phyloP scores from a whole-genome alignment of 53 echinoderm and acorn worm genomes.

The Stichopus horrens region DNA sequence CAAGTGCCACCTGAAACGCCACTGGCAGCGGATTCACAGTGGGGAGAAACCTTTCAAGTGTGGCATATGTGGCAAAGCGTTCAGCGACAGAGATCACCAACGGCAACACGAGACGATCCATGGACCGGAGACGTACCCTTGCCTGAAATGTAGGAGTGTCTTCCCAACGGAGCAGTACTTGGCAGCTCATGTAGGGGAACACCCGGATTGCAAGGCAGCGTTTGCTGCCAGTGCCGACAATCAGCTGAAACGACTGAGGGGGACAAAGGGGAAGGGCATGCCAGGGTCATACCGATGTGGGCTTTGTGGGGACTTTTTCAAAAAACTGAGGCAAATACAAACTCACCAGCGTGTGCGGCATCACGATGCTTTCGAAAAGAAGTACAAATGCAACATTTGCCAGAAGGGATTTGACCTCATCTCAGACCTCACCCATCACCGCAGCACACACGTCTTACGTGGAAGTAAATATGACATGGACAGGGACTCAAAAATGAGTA shows the following conservation, averaged over 20 bases:
- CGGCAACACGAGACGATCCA: slow-evolving; percentile 97
- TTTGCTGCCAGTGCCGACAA: slow-evolving; percentile 78
- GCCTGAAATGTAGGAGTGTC: slow-evolving; percentile 88
- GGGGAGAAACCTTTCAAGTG: slow-evolving; percentile 98
- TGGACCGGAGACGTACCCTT: slow-evolving; percentile 96
- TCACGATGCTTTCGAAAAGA: slow-evolving; percentile 96
- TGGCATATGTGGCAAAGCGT: slow-evolving; percentile 93
- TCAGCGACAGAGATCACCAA: slow-evolving; percentile 95
- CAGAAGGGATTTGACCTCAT: slow-evolving; percentile 96
- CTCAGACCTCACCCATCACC: slow-evolving; percentile 94
- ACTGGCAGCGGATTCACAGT: slow-evolving; percentile 98
- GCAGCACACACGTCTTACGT: slow-evolving; percentile 80
- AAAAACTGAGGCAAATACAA: slow-evolving; percentile 95
- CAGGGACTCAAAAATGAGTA: slow-evolving; percentile 56
- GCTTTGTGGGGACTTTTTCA: slow-evolving; percentile 92
- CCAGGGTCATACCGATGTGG: slow-evolving; percentile 90
- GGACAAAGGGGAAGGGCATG: slow-evolving; percentile 70
- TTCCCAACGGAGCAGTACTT: slow-evolving; percentile 91
- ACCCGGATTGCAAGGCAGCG: slow-evolving; percentile 93
- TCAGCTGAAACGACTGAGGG: slow-evolving; percentile 72
- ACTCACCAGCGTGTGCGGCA: slow-evolving; percentile 97
- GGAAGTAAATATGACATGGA: slow-evolving; percentile 86
- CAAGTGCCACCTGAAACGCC: slow-evolving; percentile 95
- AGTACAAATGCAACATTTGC: slow-evolving; percentile 97
- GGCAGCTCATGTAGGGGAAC: slow-evolving; percentile 83